phyloP scores from a whole-genome alignment of 2,113 vertebrate species.

The Nicator chloris region DNA sequence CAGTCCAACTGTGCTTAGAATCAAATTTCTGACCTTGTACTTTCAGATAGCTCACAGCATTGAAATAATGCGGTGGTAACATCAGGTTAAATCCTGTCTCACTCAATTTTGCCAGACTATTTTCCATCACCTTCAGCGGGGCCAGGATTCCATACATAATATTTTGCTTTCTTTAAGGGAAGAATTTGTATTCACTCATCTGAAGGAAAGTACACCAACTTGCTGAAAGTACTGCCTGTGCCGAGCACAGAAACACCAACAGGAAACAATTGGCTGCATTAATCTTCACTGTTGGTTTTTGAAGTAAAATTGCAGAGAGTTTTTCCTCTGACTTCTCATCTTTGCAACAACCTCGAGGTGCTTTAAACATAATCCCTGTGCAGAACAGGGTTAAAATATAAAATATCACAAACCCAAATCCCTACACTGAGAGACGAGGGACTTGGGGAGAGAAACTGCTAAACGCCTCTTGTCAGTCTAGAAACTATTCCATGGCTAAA shows the following conservation, averaged over 20 bases:
- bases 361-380: not conserved
- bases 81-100: not conserved
- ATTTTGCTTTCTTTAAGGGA: not conserved
- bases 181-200: not conserved
- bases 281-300: not conserved
- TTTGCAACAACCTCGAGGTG: not conserved
- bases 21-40: not conserved
- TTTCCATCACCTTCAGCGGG: not conserved
- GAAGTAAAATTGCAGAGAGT: not conserved
- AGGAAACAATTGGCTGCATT: not conserved
- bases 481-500: not conserved
- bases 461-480: not conserved
- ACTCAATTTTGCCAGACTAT: not conserved
- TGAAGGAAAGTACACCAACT: not conserved
- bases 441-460: not conserved
- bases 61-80: not conserved
- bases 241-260: not conserved
- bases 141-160: not conserved
- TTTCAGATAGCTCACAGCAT: not conserved
- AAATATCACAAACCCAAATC: not conserved
- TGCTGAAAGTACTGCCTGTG: not conserved
- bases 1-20: not conserved
- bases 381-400: not conserved
- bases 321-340: not conserved
- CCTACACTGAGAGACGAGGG: not conserved